Evolutionary conservation across 2,113 vertebrate genomes (phyloP).

Genomic region (Periophthalmodon schlosseri): DNA sequence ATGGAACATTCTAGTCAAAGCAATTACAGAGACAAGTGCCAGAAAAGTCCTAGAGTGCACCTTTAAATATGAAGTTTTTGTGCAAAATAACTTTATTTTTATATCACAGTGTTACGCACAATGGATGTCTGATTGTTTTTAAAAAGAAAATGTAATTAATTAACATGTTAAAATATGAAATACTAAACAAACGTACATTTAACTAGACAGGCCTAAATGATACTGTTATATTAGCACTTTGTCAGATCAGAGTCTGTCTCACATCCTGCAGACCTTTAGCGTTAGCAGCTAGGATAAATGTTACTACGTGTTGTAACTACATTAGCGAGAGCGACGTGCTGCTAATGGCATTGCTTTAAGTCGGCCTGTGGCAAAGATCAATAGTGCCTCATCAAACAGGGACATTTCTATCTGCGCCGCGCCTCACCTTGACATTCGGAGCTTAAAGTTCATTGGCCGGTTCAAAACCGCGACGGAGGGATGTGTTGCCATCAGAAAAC

Average conservation of each 20-base stretch:
- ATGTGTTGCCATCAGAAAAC: constrained; percentile 32
- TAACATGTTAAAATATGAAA: too few relatives aligned
- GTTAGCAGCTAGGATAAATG: background rate
- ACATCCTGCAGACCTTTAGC: background rate
- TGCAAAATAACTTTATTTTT: too few relatives aligned
- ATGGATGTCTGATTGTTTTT: too few relatives aligned
- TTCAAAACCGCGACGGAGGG: constrained; percentile 43
- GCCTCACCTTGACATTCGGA: constrained; percentile 19
- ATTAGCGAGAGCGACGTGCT: background rate
- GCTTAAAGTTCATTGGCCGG: constrained; percentile 40
- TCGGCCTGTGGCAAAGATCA: constrained; percentile 24
- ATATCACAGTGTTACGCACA: too few relatives aligned
- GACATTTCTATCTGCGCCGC: constrained; percentile 10
- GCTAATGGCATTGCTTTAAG: constrained; percentile 14
- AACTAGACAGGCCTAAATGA: too few relatives aligned
- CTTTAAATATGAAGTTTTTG: too few relatives aligned
- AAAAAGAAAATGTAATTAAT: too few relatives aligned
- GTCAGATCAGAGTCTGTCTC: background rate
- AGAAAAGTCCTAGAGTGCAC: too few relatives aligned
- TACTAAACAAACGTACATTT: too few relatives aligned
- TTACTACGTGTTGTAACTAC: background rate
- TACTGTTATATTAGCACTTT: too few relatives aligned
- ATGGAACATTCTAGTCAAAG: too few relatives aligned
- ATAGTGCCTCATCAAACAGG: constrained; percentile 31
- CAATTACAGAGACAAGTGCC: too few relatives aligned